phyloP scores from a whole-genome alignment of 2,113 vertebrate species.

The Taxidea taxus region DNA sequence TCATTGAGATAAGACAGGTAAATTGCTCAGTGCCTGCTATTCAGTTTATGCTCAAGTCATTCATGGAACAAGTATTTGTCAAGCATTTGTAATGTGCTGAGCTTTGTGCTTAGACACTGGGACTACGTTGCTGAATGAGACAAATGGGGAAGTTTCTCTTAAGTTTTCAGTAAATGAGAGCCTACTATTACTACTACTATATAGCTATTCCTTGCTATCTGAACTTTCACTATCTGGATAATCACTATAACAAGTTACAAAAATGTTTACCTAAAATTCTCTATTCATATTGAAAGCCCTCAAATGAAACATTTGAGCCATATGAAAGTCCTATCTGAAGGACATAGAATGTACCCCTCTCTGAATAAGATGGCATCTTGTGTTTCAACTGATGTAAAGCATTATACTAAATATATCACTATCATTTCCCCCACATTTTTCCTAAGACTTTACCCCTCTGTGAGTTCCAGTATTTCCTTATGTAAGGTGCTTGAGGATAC shows the following conservation, averaged over 20 bases:
- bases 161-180: constrained; percentile 11
- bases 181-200: not conserved
- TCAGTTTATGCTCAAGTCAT: not conserved
- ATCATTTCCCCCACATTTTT: not conserved
- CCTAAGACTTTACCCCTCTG: not conserved
- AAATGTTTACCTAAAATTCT: not conserved
- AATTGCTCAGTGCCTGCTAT: not conserved
- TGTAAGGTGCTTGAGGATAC: not conserved
- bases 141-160: not conserved
- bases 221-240: not conserved
- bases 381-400: not conserved
- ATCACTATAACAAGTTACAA: not conserved
- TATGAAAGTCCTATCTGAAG: not conserved
- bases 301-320: not conserved
- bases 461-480: not conserved
- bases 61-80: not conserved
- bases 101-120: not conserved
- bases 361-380: not conserved
- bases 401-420: not conserved
- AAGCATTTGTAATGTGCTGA: not conserved
- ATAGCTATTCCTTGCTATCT: not conserved
- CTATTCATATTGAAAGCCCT: not conserved
- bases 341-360: not conserved
- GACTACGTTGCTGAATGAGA: not conserved
- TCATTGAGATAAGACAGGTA: not conserved